These are phyloP conservation scores for Thaleichthys pacificus DNA, from an alignment of 2,797 vertebrate genomes.

Conservation along the genomic window DNA sequence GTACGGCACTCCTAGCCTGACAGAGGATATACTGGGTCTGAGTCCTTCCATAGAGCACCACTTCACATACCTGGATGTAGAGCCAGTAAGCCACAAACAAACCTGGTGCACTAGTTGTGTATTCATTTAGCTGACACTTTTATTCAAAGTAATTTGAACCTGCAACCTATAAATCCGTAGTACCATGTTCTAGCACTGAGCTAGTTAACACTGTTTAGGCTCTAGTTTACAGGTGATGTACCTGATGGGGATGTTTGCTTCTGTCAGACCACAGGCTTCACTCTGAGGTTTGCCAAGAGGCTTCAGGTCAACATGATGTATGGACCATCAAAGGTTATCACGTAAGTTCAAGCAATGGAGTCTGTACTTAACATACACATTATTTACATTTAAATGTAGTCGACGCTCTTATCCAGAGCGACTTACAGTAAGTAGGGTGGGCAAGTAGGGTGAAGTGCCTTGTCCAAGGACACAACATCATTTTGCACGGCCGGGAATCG, in stretches of 20 bases:
- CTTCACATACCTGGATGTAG: constrained; percentile 85
- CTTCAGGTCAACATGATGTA: constrained; percentile 91
- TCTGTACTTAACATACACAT: background rate
- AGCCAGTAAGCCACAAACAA: constrained; percentile 81
- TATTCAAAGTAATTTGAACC: too few relatives aligned
- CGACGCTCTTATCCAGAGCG: too few relatives aligned
- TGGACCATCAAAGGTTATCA: constrained; percentile 72
- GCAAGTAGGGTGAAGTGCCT: too few relatives aligned
- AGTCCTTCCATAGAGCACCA: constrained; percentile 78
- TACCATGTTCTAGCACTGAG: too few relatives aligned
- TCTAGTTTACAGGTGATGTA: too few relatives aligned
- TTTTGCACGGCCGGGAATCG: too few relatives aligned
- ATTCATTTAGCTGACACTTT: too few relatives aligned
- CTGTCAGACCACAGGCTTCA: constrained; percentile 88
- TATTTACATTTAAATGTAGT: background rate
- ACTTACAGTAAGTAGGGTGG: too few relatives aligned
- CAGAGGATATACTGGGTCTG: constrained; percentile 72
- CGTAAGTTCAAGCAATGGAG: constrained; percentile 63
- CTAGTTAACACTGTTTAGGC: too few relatives aligned
- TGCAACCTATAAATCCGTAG: too few relatives aligned
- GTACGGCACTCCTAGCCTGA: constrained; percentile 73
- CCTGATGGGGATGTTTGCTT: constrained; percentile 16
- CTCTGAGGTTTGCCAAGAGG: constrained; percentile 88
- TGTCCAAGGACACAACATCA: too few relatives aligned
- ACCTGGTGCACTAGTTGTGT: background rate